Evolutionary conservation across 2,888 invertebrate genomes (phyloP), one percentile per base, ranked within the genome.

Genomic region (Platerodrilus igneus): DNA sequence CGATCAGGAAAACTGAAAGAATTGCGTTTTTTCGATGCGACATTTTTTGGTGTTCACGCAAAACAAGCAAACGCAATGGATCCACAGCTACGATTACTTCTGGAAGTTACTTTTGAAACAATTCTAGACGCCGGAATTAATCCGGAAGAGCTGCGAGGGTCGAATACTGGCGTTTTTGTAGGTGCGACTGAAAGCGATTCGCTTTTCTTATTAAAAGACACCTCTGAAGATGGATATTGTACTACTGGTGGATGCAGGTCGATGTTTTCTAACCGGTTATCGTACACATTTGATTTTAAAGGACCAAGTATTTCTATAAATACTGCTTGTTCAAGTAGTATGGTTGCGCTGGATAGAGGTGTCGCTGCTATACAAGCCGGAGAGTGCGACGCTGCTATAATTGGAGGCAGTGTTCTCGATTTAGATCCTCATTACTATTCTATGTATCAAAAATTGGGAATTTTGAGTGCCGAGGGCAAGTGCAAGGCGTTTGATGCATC

Each of bases 271-370:
- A 91, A 94, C 68, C 78, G 93, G 35, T 78, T 95, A 48, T 91
- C 92, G 1, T 93, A 87, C 66, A 83, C 83, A 69, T 76, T 95
- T 44, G 92, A 92, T 16, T 74, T 90, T 10, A 84, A 83, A 52
- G 92, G 95, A 0, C 94, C 94, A 0, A 91, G 92, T 4, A 88
- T 83, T 68, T 76, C 86, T 1, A 74, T 91, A 5, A 94, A 95
- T 68, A 90, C 93, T 0, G 95, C 95, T 0, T 95, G 95, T 64
- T 91, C 91, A n/a, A 93, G 93, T 38, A 87, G 91, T 8, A 74
- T 92, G 50, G 80, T 87, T 55, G 94, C 92, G 0, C 50, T 94
- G 41, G 89, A 94, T 56, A 82, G 83, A 48, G 88, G 86, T 8
- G 86, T 83, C 63, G 74, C 76, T 30, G 78, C 86, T 0, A 78